A percentile compares a stretch with the other conserved stretches of the same genome.
Evolutionary conservation across 2,113 vertebrate genomes (phyloP).

Genomic region (Sus scrofa): T2T-Sscrofa CM000817.6:61798501-61799000

Average conservation of each 20-base stretch:
- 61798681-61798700: background rate
- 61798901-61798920: background rate
- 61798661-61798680: accelerated
- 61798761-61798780: too few species aligned
- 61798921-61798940: too few species aligned
- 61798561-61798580: background rate
- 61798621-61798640: accelerated
- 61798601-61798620: background rate
- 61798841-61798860: background rate
- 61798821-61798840: background rate
- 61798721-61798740: background rate
- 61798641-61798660: background rate
- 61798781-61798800: too few species aligned
- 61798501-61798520: accelerated
- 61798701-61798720: background rate
- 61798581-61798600: background rate
- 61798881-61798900: background rate
- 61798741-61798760: background rate
- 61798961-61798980: background rate
- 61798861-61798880: background rate
- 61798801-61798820: too few species aligned
- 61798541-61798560: background rate
- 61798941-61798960: too few species aligned
- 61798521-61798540: accelerated
- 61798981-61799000: background rate